phyloP scores from a whole-genome alignment of 2,113 vertebrate genomes.

The Passerina amoena region DNA sequence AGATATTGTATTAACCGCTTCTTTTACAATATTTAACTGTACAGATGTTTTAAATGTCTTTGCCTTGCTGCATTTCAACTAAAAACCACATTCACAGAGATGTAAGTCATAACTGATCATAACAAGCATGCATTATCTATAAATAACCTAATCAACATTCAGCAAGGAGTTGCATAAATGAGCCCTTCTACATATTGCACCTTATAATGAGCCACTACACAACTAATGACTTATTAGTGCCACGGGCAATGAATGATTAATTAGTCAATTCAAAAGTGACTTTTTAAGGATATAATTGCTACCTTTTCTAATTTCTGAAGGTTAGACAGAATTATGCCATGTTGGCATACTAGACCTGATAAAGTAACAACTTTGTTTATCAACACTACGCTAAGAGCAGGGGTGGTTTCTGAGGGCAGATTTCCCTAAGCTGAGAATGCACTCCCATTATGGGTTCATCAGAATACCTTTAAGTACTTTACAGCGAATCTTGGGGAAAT shows the following conservation, averaged over 20 bases:
- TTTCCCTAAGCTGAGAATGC: not conserved
- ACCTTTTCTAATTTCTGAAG: conserved; percentile 73
- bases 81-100: not conserved
- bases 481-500: not conserved
- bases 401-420: not conserved
- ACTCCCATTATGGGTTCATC: not conserved
- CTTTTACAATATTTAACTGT: conserved; percentile 9
- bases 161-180: conserved; percentile 66
- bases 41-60: conserved; percentile 19
- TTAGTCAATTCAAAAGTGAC: conserved; percentile 73
- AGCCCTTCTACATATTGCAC: conserved; percentile 57
- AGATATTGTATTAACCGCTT: not conserved
- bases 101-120: conserved; percentile 63
- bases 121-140: conserved; percentile 65
- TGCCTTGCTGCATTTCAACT: not conserved
- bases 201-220: conserved; percentile 72
- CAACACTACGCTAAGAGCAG: not conserved
- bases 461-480: not conserved
- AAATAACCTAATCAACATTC: conserved; percentile 77
- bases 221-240: conserved; percentile 76
- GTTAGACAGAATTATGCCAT: conserved; percentile 66
- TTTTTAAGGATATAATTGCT: conserved; percentile 75
- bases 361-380: conserved; percentile 51
- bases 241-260: conserved; percentile 76
- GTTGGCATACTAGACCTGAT: conserved; percentile 36